phyloP scores from a whole-genome alignment of 2,888 invertebrate genomes.

The Acutogordius australiensis region DNA sequence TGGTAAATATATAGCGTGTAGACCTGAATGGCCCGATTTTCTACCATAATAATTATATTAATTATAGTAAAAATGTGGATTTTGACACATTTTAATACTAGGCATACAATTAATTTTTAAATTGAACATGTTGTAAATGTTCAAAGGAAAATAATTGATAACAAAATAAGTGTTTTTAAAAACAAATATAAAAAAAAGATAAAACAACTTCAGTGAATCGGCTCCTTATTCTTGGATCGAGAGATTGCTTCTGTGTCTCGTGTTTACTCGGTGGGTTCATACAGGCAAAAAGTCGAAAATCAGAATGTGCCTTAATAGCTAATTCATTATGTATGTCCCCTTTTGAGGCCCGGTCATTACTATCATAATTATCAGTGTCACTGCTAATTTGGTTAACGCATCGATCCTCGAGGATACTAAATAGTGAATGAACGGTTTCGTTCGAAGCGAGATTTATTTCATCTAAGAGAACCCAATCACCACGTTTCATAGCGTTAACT shows the following conservation, averaged over 20 bases:
- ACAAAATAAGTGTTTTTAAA: too few relatives aligned
- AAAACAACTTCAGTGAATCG: slow-evolving; percentile 2
- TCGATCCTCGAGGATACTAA: slow-evolving; percentile 49
- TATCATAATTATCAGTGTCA: not conserved
- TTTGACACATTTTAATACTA: too few relatives aligned
- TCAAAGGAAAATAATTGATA: too few relatives aligned
- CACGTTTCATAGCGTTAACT: slow-evolving; percentile 23
- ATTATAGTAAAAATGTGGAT: too few relatives aligned
- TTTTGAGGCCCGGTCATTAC: slow-evolving; percentile 17
- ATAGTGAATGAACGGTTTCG: slow-evolving; percentile 74
- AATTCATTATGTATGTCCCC: slow-evolving; percentile 44
- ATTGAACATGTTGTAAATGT: too few relatives aligned
- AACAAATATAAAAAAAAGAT: too few relatives aligned
- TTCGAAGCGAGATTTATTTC: slow-evolving; percentile 91
- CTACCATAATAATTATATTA: too few relatives aligned
- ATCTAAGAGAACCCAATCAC: slow-evolving; percentile 79
- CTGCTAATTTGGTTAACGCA: not conserved
- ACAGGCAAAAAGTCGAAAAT: slow-evolving; percentile 80
- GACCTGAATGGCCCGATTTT: too few relatives aligned
- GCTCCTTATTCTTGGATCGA: not conserved
- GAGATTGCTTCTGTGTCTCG: slow-evolving; percentile 31
- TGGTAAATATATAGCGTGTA: too few relatives aligned
- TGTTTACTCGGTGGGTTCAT: slow-evolving; percentile 99
- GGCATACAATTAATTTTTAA: too few relatives aligned
- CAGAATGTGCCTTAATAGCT: slow-evolving; percentile 29